These are phyloP conservation scores for Diachrysia chrysitis DNA, from an alignment of 2,888 invertebrate genomes.

Conservation along the genomic window DNA sequence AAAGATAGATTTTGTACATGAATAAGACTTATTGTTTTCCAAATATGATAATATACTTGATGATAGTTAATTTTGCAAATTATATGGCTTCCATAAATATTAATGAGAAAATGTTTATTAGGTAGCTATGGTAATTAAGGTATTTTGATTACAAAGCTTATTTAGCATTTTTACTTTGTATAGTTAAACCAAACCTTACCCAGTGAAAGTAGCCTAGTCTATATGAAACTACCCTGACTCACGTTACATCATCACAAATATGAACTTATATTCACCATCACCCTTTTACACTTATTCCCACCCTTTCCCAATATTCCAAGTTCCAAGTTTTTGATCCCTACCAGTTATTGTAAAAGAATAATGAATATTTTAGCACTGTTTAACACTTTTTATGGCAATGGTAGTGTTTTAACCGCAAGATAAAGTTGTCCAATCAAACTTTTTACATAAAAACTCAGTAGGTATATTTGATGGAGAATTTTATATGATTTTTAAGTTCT, in stretches of 20 bases:
- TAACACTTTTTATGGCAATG: conserved; percentile 20
- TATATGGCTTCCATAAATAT: conserved; percentile 35
- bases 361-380: conserved; percentile 41
- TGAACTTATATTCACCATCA: conserved; percentile 48
- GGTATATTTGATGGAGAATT: conserved; percentile 32
- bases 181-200: conserved; percentile 57
- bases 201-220: conserved; percentile 46
- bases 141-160: neutral
- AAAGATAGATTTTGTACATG: neutral
- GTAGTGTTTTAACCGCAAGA: conserved; percentile 25
- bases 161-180: neutral
- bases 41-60: conserved; percentile 20
- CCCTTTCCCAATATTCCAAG: conserved; percentile 42
- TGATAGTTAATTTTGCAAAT: conserved; percentile 16
- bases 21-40: neutral
- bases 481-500: conserved; percentile 10
- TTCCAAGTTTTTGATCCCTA: conserved; percentile 22
- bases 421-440: conserved; percentile 11
- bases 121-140: neutral
- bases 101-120: neutral
- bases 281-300: conserved; percentile 43
- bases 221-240: conserved; percentile 54
- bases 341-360: conserved; percentile 11
- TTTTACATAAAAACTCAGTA: neutral
- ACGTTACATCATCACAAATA: conserved; percentile 38